A percentile compares a stretch with the other conserved stretches of the same genome.
Evolutionary conservation across 1,140 invertebrate genomes (phyloP).

Genomic region (Anastrepha obliqua): DNA sequence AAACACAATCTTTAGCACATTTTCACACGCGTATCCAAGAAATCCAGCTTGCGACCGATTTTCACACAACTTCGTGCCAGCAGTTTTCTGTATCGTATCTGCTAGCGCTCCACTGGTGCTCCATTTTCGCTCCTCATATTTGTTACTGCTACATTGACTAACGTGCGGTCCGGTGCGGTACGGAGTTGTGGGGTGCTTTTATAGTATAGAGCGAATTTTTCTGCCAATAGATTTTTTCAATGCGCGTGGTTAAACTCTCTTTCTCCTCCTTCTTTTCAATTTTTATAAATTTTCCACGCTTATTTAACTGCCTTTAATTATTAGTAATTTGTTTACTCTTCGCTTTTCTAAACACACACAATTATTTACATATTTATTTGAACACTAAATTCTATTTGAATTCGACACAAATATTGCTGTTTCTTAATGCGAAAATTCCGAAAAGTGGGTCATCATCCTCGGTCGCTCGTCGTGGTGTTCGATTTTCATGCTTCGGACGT

Average conservation of each 20-base stretch:
- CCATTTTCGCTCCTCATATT: background rate
- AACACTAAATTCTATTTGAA: conserved; percentile 59
- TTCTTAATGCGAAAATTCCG: conserved; percentile 71
- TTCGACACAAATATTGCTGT: conserved; percentile 54
- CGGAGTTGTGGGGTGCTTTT: background rate
- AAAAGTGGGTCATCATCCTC: conserved; percentile 71
- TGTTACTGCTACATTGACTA: background rate
- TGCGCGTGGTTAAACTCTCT: background rate
- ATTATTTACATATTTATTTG: conserved; percentile 13
- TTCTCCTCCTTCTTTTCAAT: background rate
- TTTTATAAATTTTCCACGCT: background rate
- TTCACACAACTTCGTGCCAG: conserved; percentile 26
- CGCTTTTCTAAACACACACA: conserved; percentile 2
- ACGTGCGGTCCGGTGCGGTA: background rate
- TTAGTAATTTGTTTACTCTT: background rate
- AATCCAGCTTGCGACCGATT: conserved; percentile 4
- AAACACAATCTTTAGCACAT: conserved; percentile 41
- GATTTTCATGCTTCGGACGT: conserved; percentile 55
- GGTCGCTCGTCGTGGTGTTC: conserved; percentile 66
- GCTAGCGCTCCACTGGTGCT: conserved; percentile 38
- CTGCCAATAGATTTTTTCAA: background rate
- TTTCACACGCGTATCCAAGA: conserved; percentile 38
- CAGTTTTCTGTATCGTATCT: conserved; percentile 34
- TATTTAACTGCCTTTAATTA: conserved; percentile 33
- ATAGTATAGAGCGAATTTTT: conserved; percentile 49